These are phyloP conservation scores for Hoplostethus mediterraneus DNA, from an alignment of 2,797 vertebrate species.

Conservation along the genomic window DNA sequence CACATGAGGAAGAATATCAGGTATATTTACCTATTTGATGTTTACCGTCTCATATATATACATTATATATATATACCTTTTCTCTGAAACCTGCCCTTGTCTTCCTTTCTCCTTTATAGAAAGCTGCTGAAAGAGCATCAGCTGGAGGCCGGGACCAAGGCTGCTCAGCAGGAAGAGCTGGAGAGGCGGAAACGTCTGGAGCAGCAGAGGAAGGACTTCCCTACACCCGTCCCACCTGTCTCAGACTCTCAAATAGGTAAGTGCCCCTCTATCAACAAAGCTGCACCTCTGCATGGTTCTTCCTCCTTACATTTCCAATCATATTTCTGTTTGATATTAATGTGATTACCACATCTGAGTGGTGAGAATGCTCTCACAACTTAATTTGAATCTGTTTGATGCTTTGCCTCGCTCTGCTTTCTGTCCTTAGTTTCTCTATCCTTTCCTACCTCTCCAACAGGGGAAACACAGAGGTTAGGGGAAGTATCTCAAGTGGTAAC, in stretches of 20 bases:
- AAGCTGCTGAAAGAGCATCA: slow-evolving; percentile 97
- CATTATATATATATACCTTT: not conserved
- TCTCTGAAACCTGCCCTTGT: not conserved
- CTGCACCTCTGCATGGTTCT: not conserved
- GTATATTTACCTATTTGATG: slow-evolving; percentile 70
- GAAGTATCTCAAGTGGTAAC: slow-evolving; percentile 88
- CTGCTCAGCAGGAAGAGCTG: slow-evolving; percentile 97
- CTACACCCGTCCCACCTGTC: slow-evolving; percentile 79
- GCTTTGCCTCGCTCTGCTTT: not conserved
- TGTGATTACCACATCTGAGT: not conserved
- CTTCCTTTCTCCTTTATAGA: slow-evolving; percentile 75
- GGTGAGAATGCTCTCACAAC: not conserved
- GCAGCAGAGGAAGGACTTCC: slow-evolving; percentile 96
- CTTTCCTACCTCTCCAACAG: slow-evolving; percentile 67
- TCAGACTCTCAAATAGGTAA: slow-evolving; percentile 91
- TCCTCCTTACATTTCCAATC: not conserved
- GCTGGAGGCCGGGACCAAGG: slow-evolving; percentile 96
- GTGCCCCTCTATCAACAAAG: slow-evolving; percentile 4
- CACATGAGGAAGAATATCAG: slow-evolving; percentile 99
- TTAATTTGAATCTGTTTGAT: not conserved
- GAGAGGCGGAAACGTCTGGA: slow-evolving; percentile 96
- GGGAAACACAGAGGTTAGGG: slow-evolving; percentile 88
- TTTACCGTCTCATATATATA: not conserved
- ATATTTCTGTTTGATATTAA: not conserved
- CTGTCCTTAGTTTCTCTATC: slow-evolving; percentile 11